Base-by-base conservation (phyloP, 2,797 vertebrate species). In the Ptychadena robeensis region DNA sequence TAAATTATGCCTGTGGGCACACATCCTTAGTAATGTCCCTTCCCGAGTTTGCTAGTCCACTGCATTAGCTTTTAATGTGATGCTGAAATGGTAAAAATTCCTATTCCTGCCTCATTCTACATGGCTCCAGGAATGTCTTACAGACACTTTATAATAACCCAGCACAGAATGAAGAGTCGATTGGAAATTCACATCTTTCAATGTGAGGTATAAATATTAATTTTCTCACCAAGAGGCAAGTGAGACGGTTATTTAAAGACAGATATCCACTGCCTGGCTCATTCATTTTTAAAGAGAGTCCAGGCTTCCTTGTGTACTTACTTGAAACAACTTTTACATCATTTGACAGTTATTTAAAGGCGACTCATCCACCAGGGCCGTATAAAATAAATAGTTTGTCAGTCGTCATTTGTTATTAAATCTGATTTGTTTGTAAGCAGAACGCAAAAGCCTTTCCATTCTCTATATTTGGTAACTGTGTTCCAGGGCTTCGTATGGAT, bases 241-340 rank as follows among this genome's bases (percentile, higher is more conserved):
- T 30, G 64, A 69, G 27, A n/a, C 48, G 31, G 61, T 57, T 74
- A 76, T 76, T 85, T 85, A 80, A 76, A 75, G 66, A 79, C 32
- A 25, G 53, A 76, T 31, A 9, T 38, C 31, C 48, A 15, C 32
- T 38, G 75, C 53, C 12, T 71, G 38, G 10, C 57, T 80, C 30
- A 80, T 80, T 63, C 37, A 85, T 85, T 71, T 81, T 85, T 85
- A 85, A 80, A 76, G 57, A 70, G 53, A 40, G 15, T n/a, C n/a
- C 65, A 31, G 34, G 32, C 31, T 72, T 27, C 32, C 37, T 34
- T 71, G 35, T 35, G 32, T 57, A 79, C 65, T 28, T 31, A 67
- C n/a, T 37, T 37, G n/a, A 79, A 37, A 79, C 82, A 63, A 32
- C 9, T 48, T 63, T 14, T 14, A 44, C 30, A 25, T 74, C 63